phyloP scores from a whole-genome alignment of 2,113 vertebrate genomes.

The Perca flavescens region DNA sequence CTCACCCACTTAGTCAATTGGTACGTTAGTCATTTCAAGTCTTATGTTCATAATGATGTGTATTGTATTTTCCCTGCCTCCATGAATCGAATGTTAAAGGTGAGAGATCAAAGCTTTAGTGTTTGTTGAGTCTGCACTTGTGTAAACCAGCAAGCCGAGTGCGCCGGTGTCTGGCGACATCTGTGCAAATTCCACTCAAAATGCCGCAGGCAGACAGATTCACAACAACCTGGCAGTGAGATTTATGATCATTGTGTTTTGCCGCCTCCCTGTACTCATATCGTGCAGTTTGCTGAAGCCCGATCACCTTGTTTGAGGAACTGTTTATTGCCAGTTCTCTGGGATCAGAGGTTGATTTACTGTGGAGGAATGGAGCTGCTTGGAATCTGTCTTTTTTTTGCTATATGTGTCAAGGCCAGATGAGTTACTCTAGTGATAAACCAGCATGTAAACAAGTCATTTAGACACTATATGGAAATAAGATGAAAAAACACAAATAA shows the following conservation, averaged over 20 bases:
- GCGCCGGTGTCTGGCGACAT: constrained; percentile 46
- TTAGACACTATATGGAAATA: background rate
- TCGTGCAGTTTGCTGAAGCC: constrained; percentile 38
- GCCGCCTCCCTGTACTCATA: constrained; percentile 41
- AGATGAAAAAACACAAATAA: background rate
- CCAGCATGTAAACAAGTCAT: constrained; percentile 1
- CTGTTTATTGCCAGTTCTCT: constrained; percentile 32
- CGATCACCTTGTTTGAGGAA: constrained; percentile 44
- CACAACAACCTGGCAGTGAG: constrained; percentile 25
- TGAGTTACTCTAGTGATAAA: background rate
- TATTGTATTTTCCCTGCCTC: constrained; percentile 44
- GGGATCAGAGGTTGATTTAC: constrained; percentile 11
- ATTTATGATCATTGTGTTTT: constrained; percentile 47
- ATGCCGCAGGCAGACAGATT: constrained; percentile 39
- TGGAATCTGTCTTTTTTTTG: constrained; percentile 11
- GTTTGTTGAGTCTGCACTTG: constrained; percentile 58
- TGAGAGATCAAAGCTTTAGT: constrained; percentile 44
- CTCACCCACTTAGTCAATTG: constrained; percentile 79
- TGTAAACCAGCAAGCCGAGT: constrained; percentile 45
- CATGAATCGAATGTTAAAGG: constrained; percentile 39
- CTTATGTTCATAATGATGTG: constrained; percentile 64
- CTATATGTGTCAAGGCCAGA: constrained; percentile 7
- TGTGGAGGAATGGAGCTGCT: constrained; percentile 11
- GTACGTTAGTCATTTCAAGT: constrained; percentile 78
- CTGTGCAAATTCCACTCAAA: constrained; percentile 76